Percentiles rank a stretch among this genome's conserved stretches.
Conservation (phyloP, 2,888 invertebrate species). For the Trilocha varians region DNA sequence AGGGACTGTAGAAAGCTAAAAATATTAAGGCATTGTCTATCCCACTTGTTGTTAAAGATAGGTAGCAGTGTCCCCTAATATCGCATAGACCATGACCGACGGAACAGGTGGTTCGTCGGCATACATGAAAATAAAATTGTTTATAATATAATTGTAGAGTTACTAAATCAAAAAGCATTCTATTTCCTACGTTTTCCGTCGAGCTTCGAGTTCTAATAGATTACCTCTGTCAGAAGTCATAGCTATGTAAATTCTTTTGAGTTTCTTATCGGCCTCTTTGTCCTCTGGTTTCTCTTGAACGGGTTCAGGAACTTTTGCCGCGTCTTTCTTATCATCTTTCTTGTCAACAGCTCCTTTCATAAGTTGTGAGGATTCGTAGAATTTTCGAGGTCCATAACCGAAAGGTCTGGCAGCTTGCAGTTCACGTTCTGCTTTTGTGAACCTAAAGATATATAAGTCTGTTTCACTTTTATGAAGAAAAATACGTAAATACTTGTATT, state of each 20-base stretch:
- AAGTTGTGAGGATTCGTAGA: constrained; percentile 68
- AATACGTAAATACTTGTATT: no score
- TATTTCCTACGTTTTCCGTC: not conserved
- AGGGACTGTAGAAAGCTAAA: no score
- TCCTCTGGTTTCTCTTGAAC: constrained; percentile 40
- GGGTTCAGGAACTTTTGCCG: constrained; percentile 49
- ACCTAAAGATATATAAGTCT: constrained; percentile 74
- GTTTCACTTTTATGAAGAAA: no score
- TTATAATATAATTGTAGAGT: no score
- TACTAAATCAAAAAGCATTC: not conserved
- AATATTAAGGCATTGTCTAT: no score
- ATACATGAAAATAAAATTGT: no score
- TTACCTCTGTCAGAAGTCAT: constrained; percentile 80
- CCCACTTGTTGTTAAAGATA: no score
- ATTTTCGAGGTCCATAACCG: constrained; percentile 79
- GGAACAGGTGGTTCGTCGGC: no score
- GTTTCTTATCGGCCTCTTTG: constrained; percentile 28
- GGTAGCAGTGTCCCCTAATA: no score
- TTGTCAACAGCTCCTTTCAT: constrained; percentile 30
- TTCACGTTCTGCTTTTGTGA: constrained; percentile 81
- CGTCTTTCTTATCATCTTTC: constrained; percentile 17
- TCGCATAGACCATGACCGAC: no score
- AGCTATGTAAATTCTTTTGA: constrained; percentile 73
- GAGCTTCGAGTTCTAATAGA: not conserved
- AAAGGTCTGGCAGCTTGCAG: constrained; percentile 80